Evolutionary conservation across 1,140 invertebrate genomes (phyloP).

Genomic region (Drosophila tropicalis): DNA sequence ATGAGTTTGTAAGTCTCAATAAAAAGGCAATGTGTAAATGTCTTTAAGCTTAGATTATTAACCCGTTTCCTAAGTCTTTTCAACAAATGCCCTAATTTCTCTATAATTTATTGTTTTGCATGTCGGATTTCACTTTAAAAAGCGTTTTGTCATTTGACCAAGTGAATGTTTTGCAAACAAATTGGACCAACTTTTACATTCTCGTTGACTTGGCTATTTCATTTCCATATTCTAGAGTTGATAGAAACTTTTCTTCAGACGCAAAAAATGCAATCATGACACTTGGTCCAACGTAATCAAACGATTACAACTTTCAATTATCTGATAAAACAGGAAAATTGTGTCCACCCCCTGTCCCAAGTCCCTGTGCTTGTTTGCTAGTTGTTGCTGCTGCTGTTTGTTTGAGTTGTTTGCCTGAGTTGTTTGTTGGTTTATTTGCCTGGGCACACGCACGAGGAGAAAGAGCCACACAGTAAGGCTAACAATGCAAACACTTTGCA

Average conservation of each 20-base stretch:
- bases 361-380: conserved; percentile 8
- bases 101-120: too few relatives aligned
- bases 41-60: too few relatives aligned
- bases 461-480: conserved; percentile 48
- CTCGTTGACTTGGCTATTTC: not conserved
- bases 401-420: conserved; percentile 36
- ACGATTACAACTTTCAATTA: conserved; percentile 80
- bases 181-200: not conserved
- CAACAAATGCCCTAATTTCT: too few relatives aligned
- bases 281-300: conserved; percentile 74
- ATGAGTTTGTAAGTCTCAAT: too few relatives aligned
- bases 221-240: conserved; percentile 5
- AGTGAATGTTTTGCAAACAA: not conserved
- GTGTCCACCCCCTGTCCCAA: conserved; percentile 29
- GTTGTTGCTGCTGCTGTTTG: conserved; percentile 31
- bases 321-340: conserved; percentile 68
- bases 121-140: too few relatives aligned
- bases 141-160: too few relatives aligned
- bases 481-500: conserved; percentile 48
- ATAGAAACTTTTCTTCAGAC: conserved; percentile 15
- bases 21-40: too few relatives aligned
- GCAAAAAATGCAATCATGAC: conserved; percentile 68
- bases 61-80: too few relatives aligned
- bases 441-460: conserved; percentile 8
- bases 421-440: conserved; percentile 29